Evolutionary conservation across 2,797 vertebrate species (phyloP).

Genomic region (Acanthopagrus latus): DNA sequence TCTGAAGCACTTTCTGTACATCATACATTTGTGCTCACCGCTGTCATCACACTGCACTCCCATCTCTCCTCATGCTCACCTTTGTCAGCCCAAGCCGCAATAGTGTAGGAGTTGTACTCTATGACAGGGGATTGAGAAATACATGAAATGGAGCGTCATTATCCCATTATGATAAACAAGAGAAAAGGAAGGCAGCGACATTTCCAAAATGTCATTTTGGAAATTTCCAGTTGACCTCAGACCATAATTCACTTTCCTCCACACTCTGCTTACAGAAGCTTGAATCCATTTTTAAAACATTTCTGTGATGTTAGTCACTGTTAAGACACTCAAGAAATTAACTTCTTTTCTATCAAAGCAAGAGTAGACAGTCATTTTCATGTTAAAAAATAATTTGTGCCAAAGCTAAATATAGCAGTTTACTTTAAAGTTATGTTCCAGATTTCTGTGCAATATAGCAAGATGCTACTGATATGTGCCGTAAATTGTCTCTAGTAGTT

Average conservation of each 20-base stretch:
- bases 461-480: no score
- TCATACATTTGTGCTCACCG: neutral
- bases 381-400: no score
- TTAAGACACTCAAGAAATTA: slow-evolving; percentile 13
- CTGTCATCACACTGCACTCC: neutral
- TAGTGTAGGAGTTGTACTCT: slow-evolving; percentile 7
- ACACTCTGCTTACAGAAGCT: slow-evolving; percentile 22
- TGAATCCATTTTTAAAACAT: slow-evolving; percentile 53
- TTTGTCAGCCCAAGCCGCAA: slow-evolving; percentile 8
- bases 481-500: no score
- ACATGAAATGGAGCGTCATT: slow-evolving; percentile 34
- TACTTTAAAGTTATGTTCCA: no score
- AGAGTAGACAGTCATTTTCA: neutral
- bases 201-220: slow-evolving; percentile 66
- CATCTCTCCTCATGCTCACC: slow-evolving; percentile 22
- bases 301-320: neutral
- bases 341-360: neutral
- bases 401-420: no score
- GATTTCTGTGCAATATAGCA: no score
- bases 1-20: neutral
- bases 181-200: slow-evolving; percentile 46
- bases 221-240: slow-evolving; percentile 57
- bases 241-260: slow-evolving; percentile 51
- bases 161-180: slow-evolving; percentile 59
- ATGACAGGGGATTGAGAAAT: neutral